Conservation (phyloP, 2,113 vertebrate species). For the Gadus chalcogrammus region DNA sequence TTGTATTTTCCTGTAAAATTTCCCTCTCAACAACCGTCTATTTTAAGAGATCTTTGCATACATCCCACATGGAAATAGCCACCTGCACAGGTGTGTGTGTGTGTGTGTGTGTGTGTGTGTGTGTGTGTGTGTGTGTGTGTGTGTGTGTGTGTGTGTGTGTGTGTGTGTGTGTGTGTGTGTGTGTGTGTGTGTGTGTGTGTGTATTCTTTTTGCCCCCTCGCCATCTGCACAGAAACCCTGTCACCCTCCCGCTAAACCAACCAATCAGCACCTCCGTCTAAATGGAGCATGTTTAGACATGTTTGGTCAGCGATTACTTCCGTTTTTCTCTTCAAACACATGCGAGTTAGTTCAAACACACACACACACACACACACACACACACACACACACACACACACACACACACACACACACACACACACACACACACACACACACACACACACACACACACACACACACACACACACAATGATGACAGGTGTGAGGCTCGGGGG, state of each 20-base stretch:
- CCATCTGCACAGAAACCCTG: conserved; percentile 26
- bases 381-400: not conserved
- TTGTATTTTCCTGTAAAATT: not conserved
- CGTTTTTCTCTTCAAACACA: conserved; percentile 47
- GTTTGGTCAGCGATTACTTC: conserved; percentile 36
- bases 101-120: not conserved
- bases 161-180: conserved; percentile 22
- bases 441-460: conserved; percentile 23
- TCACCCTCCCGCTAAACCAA: conserved; percentile 35
- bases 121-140: conserved; percentile 16
- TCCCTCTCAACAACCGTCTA: conserved; percentile 9
- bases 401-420: conserved; percentile 11
- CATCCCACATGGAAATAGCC: conserved; percentile 19
- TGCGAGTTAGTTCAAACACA: conserved; percentile 38
- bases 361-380: conserved; percentile 6
- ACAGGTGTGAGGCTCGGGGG: conserved; percentile 38
- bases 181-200: conserved; percentile 14
- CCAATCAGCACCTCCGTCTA: conserved; percentile 41
- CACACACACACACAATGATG: not conserved
- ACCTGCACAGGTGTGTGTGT: conserved; percentile 30
- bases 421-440: conserved; percentile 3
- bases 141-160: conserved; percentile 9
- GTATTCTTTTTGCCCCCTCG: conserved; percentile 19
- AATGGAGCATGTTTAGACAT: conserved; percentile 37
- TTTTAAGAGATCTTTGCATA: conserved; percentile 19